Evolutionary conservation across 2,797 vertebrate species (phyloP).

Genomic region (Gymnothorax reevesii): DNA sequence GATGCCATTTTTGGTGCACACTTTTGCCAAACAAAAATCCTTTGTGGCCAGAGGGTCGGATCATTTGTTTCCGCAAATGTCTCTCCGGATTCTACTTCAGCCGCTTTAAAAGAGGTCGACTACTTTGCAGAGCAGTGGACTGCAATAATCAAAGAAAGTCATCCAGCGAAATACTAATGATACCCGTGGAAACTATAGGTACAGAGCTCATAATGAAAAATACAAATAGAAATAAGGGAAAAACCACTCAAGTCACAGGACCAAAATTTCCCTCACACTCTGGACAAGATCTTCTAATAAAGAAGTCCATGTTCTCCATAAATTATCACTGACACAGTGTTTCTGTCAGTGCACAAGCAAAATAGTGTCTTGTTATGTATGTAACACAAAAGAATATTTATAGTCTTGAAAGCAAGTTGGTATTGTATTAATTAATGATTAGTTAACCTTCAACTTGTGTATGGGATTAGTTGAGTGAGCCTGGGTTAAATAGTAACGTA

Average conservation of each 20-base stretch:
- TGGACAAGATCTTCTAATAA: not conserved
- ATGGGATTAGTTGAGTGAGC: too few relatives aligned
- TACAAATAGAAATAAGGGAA: not conserved
- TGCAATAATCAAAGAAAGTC: not conserved
- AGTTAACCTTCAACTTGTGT: too few relatives aligned
- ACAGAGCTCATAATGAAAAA: not conserved
- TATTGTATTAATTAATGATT: too few relatives aligned
- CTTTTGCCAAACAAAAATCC: not conserved
- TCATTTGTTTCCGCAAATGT: not conserved
- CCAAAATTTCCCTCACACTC: not conserved
- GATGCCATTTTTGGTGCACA: not conserved
- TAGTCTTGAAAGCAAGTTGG: too few relatives aligned
- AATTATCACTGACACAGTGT: not conserved
- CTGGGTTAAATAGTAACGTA: too few relatives aligned
- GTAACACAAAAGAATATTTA: too few relatives aligned
- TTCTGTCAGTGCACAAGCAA: not conserved
- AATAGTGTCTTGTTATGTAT: not conserved
- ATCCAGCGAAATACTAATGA: not conserved
- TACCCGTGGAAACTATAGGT: not conserved
- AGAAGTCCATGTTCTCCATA: not conserved
- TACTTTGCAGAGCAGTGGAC: not conserved
- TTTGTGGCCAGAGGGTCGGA: not conserved
- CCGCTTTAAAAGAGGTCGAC: not conserved
- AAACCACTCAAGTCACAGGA: not conserved
- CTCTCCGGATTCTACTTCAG: not conserved